Base-by-base conservation (phyloP, 2,797 vertebrate genomes). In the Coreius guichenoti region DNA sequence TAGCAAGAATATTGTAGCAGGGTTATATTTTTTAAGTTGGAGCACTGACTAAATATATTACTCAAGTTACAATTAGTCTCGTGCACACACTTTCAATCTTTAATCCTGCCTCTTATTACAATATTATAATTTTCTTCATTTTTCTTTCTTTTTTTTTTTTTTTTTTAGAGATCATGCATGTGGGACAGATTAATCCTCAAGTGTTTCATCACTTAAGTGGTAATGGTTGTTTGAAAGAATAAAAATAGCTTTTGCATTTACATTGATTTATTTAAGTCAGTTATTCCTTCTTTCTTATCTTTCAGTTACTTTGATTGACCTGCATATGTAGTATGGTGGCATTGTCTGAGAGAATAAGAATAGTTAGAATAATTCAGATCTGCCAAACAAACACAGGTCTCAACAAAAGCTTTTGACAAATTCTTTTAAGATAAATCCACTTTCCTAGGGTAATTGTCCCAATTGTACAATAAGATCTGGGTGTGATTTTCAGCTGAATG, bases 181-280 rank as follows among this genome's bases (percentile, higher is more conserved):
- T 33, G 19, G 29, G 49, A 33, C 47, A 54, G 29, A 54, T 76
- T 7, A 21, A 16, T 36, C 31, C 23, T 39, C 5, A 61, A 19
- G 14, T 78, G 23, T 78, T 29, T 61, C 36, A 43, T 63, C 56
- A 79, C 14, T 29, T 47, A 61, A 16, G 33, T 19, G 21, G 16
- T 33, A 2, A 80, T 67, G 26, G 23, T 26, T 70, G 8, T 54
- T 73, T 13, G n/a, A 47, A 82, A 14, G 16, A 7, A 72, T 26
- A 54, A 45, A 56, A 13, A 45, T 7, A 12, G 4, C 13, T 63
- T 79, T 65, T 21, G 21, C 5, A 47, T 16, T 26, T 56, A 36
- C 13, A 69, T 70, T 86, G 33, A 67, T 72, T 29, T 72, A 61
- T 39, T 85, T 47, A 85, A 61, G 36, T n/a, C 26, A 26, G 49